A percentile compares a stretch with the other conserved stretches of the same genome.
Evolutionary conservation across 2,797 vertebrate genomes (phyloP).

Genomic region (Amphiprion clarkii): DNA sequence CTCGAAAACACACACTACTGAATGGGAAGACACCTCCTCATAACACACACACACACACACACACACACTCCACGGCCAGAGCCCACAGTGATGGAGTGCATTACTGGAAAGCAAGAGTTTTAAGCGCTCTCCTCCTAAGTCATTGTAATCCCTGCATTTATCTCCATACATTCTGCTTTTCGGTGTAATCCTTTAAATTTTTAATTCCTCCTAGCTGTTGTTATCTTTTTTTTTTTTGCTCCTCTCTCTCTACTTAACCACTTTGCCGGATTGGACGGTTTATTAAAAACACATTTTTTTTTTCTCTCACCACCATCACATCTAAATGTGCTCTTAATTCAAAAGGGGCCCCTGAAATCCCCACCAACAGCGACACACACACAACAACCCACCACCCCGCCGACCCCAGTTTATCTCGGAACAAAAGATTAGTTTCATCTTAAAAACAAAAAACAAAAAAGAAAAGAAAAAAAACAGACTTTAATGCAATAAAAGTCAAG

Average conservation of each 20-base stretch:
- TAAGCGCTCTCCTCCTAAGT: conserved; percentile 86
- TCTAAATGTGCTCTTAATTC: conserved; percentile 86
- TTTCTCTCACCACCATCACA: conserved; percentile 36
- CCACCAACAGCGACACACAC: not conserved
- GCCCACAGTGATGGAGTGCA: conserved; percentile 81
- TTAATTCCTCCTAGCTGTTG: conserved; percentile 87
- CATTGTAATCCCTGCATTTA: conserved; percentile 89
- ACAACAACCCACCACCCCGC: conserved; percentile 4
- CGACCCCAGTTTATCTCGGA: conserved; percentile 79
- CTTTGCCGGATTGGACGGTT: conserved; percentile 79
- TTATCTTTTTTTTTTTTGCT: conserved; percentile 70
- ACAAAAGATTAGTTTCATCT: conserved; percentile 87
- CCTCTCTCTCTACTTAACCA: conserved; percentile 63
- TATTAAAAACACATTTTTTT: conserved; percentile 85
- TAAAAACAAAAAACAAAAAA: conserved; percentile 10
- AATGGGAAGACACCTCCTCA: conserved; percentile 53
- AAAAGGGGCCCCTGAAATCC: conserved; percentile 57
- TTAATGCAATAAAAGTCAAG: conserved; percentile 81
- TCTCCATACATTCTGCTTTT: conserved; percentile 88
- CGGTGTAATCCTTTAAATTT: conserved; percentile 87
- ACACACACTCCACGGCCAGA: conserved; percentile 51
- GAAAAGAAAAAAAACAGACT: conserved; percentile 68
- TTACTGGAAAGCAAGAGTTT: conserved; percentile 87
- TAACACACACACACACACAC: conserved; percentile 23
- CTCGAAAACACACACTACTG: conserved; percentile 2